Conservation (phyloP, 2,888 invertebrate species). For the Nezara viridula region DNA sequence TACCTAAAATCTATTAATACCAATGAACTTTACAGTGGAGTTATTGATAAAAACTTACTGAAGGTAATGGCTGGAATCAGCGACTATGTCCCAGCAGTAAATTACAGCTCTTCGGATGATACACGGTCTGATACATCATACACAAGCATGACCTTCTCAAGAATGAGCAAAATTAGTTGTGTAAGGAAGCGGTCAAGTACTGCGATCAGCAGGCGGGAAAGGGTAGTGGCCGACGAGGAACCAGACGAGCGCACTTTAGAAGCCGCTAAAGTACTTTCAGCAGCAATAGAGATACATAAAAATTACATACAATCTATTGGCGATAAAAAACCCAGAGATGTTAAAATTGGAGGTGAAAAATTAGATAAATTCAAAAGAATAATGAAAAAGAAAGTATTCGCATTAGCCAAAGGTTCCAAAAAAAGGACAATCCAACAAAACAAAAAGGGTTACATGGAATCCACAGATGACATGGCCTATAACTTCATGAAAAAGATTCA, state of each 20-base stretch:
- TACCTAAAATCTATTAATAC: conserved; percentile 15
- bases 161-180: background rate
- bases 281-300: conserved; percentile 21
- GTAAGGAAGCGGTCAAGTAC: background rate
- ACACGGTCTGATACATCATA: background rate
- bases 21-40: background rate
- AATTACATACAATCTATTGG: background rate
- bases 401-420: conserved; percentile 31
- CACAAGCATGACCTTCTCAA: background rate
- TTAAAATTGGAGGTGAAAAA: background rate
- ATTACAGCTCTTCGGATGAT: background rate
- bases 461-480: background rate
- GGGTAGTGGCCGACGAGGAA: background rate
- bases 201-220: background rate
- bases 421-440: background rate
- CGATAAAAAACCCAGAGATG: background rate
- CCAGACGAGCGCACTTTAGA: background rate
- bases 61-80: background rate
- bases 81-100: background rate
- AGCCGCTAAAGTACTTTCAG: background rate
- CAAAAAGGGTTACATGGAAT: background rate
- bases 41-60: conserved; percentile 6
- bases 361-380: conserved; percentile 30
- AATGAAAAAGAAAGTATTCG: conserved; percentile 40
- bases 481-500: conserved; percentile 33